Base-by-base conservation (phyloP, 2,113 vertebrate species). In the Nerophis ophidion region DNA sequence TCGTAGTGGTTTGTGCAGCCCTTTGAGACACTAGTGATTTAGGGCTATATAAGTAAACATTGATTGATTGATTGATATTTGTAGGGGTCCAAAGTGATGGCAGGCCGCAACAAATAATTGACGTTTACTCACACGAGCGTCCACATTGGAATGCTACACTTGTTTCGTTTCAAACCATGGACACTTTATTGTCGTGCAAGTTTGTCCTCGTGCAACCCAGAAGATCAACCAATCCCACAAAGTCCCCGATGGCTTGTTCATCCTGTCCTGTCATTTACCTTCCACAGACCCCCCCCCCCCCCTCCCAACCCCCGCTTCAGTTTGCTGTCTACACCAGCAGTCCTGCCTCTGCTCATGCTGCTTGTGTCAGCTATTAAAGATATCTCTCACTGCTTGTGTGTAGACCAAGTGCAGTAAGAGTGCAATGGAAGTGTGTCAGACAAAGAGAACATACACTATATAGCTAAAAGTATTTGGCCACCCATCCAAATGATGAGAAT, bases 331-430 rank as follows among this genome's bases (percentile, higher is more conserved):
- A 78, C 64, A 72, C 78, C 86, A 75, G 81, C 73, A 81, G 76
- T 71, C 73, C 65, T 71, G 60, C 53, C 42, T 75, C 84, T 65
- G 64, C 76, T 81, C 68, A 74, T 72, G 70, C 82, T 74, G 81
- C 77, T 74, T 74, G 71, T 77, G 76, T 81, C 80, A 73, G 72
- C 66, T 71, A 80, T 81, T 85, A 86, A 87, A 87, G 85, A 85
- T 84, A 87, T 82, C 84, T 76, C 77, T 68, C 57, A 66, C 75
- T 54, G 88, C 86, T 87, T 84, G 72, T 68, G 75, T 46, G 46
- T 45, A 66, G 72, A 74, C 76, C 70, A 87, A 83, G 83, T 80
- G 77, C 77, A 77, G 77, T 66, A 74, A 71, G 72, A 70, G 76
- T 79, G 66, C 70, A 89, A 86, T 74, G 70, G 61, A 65, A 65